Conservation (phyloP, 30 jellyfish, hydroid and myxozoan genomes). For the Aurelia sp. region DNA sequence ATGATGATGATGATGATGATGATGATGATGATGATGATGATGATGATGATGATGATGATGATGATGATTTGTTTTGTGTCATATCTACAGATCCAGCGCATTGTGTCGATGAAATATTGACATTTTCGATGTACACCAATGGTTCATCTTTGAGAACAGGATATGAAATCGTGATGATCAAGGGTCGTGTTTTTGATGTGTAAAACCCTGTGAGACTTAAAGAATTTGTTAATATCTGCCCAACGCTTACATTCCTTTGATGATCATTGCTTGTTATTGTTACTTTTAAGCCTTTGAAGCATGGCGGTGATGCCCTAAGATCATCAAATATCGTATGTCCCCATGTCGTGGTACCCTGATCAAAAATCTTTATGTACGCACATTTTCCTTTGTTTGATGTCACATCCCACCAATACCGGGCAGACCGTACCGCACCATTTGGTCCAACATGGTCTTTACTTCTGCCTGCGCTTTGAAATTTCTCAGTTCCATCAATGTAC, state of each 20-base stretch:
- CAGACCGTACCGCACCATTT: constrained; percentile 4
- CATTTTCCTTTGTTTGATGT: constrained; percentile 21
- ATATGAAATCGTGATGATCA: constrained; percentile 3
- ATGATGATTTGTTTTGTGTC: neutral
- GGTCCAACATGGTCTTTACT: constrained; percentile 6
- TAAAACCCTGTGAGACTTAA: constrained; percentile 32
- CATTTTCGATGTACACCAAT: constrained; percentile 7
- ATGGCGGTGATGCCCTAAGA: constrained; percentile 62
- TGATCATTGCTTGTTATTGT: neutral
- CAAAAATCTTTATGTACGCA: constrained; percentile 32
- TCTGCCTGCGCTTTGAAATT: constrained; percentile 17
- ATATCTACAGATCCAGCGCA: neutral
- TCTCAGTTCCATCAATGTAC: constrained; percentile 15
- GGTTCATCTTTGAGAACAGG: constrained; percentile 40
- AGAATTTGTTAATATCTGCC: neutral
- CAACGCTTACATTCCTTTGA: constrained; percentile 1
- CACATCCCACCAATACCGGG: constrained; percentile 65
- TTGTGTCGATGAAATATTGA: neutral
- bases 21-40: no score
- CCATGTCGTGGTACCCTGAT: constrained; percentile 1
- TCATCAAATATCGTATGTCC: constrained; percentile 57
- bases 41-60: no score
- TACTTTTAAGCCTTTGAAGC: constrained; percentile 40
- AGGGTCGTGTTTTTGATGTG: constrained; percentile 30
- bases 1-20: no score